Evolutionary conservation across 2,888 invertebrate genomes (phyloP), one percentile per base, ranked within the genome.

Genomic region (Koerneria pararmatus): DNA sequence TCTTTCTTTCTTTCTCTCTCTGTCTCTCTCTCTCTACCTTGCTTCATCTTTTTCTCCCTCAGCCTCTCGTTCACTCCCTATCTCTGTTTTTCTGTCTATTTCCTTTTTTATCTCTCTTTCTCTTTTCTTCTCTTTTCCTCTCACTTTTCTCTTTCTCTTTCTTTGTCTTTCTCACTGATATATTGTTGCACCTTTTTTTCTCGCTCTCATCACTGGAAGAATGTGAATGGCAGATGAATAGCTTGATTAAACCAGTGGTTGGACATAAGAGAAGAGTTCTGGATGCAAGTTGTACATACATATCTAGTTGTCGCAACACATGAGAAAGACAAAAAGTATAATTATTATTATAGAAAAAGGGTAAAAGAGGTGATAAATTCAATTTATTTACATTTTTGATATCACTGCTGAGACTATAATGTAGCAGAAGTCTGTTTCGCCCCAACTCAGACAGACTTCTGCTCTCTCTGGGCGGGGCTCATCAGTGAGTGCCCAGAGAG

Each of bases 191-290:
- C 11, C 41, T 58, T 27, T 58, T 46, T 53, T 22, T 31, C 6
- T 24, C 27, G 15, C 35, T 53, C 29, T 29, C 51, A 27, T 37
- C 49, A 19, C 53, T 62, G 62, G 62, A 62, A 62, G 62, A 62
- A 62, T 62, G 62, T 27, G 62, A 62, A 62, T 62, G 62, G 62
- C 62, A 62, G 62, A 62, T 62, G 62, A 62, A 62, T 62, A 53
- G 62, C 62, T 62, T 37, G 62, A 62, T 62, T 62, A 62, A 53
- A 62, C 62, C 62, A 62, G 27, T 27, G 61, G 48, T 27, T 35
- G 24, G 31, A 34, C 5, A 24, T 6, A 32, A n/a, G 31, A 32
- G 48, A 48, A 27, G 34, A 54, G 53, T 29, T 27, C 34, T 54
- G 24, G 22, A 29, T 29, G 11, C 5, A 2, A 24, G 57, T 37